Evolutionary conservation across 2,797 vertebrate species (phyloP).

Genomic region (Cirrhinus molitorella): DNA sequence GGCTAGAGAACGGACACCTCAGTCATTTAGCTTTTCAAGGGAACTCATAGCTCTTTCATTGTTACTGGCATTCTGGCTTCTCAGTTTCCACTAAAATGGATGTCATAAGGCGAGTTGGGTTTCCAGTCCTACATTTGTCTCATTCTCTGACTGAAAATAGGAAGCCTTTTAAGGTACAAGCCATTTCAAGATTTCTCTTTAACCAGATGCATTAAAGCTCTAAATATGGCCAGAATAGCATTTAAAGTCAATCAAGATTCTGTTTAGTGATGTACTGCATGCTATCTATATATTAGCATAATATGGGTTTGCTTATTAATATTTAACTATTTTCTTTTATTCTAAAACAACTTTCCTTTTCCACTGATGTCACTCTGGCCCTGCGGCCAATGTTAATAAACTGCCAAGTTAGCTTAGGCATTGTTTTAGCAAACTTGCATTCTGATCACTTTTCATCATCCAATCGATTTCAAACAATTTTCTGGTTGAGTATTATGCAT

Average conservation of each 20-base stretch:
- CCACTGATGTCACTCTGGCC: neutral
- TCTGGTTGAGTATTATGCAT: too few relatives aligned
- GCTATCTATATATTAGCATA: neutral
- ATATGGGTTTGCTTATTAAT: neutral
- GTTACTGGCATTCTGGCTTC: constrained; percentile 31
- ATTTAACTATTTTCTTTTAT: neutral
- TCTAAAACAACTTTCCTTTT: neutral
- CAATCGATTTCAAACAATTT: neutral
- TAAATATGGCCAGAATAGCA: neutral
- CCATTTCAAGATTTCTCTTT: neutral
- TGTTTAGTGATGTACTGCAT: neutral
- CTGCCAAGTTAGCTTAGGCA: neutral
- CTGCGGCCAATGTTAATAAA: neutral
- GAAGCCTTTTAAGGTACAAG: neutral
- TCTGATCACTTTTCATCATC: neutral
- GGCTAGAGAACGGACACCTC: constrained; percentile 27
- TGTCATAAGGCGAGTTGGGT: constrained; percentile 31
- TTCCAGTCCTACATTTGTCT: constrained; percentile 24
- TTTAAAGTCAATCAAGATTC: neutral
- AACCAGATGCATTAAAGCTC: neutral
- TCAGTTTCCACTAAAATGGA: constrained; percentile 30
- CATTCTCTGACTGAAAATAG: constrained; percentile 1
- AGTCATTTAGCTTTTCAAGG: constrained; percentile 34
- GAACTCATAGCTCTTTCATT: constrained; percentile 16
- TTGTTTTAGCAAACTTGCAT: neutral